phyloP scores from a whole-genome alignment of 2,113 vertebrate species.

The Edolisoma coerulescens region DNA sequence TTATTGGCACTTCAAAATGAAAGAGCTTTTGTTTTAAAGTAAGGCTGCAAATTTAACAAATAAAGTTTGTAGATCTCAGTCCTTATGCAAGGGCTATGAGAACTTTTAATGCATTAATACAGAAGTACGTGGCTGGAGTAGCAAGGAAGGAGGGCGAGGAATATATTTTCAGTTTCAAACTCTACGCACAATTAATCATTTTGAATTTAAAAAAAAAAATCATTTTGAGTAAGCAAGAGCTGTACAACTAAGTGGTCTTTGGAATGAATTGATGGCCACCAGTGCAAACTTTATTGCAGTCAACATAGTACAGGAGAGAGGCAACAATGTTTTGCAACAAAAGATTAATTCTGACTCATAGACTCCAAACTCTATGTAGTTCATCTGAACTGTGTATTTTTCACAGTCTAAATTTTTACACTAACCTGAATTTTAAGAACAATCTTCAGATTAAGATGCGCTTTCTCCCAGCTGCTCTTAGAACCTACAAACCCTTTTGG shows the following conservation, averaged over 20 bases:
- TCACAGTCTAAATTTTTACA: not conserved
- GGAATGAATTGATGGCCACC: not conserved
- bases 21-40: not conserved
- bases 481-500: not conserved
- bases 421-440: not conserved
- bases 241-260: not conserved
- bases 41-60: not conserved
- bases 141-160: not conserved
- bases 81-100: not conserved
- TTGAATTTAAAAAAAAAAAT: not conserved
- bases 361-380: not conserved
- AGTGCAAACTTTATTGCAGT: not conserved
- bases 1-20: not conserved
- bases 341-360: not conserved
- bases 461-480: not conserved
- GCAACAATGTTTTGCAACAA: not conserved
- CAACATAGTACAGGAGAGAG: not conserved
- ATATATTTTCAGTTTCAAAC: not conserved
- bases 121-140: not conserved
- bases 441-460: not conserved
- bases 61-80: not conserved
- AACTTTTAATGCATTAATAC: not conserved
- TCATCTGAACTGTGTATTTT: not conserved
- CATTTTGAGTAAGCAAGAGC: not conserved
- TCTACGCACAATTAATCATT: not conserved